Percentiles rank a stretch among this genome's conserved stretches.
These are phyloP conservation scores for Polymixis flavicincta DNA, from an alignment of 2,888 invertebrate species.

Conservation along the genomic window DNA sequence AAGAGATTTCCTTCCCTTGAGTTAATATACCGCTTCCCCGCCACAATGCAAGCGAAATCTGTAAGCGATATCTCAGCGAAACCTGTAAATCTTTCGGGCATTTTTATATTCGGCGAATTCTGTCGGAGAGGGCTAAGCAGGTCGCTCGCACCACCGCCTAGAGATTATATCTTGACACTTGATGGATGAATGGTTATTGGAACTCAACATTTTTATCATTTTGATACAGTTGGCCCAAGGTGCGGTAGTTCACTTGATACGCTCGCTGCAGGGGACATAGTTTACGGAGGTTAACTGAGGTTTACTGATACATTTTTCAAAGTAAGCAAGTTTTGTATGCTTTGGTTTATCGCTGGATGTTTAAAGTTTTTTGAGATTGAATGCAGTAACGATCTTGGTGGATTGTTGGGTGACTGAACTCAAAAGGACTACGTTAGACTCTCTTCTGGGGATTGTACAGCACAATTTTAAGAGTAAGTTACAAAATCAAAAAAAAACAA, in stretches of 20 bases:
- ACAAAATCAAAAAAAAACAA: too few species aligned
- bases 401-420: background rate
- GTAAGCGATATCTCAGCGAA: slow-evolving; percentile 84
- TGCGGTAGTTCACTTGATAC: slow-evolving; percentile 70
- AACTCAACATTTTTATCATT: slow-evolving; percentile 92
- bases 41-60: slow-evolving; percentile 86
- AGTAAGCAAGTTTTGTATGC: slow-evolving; percentile 57
- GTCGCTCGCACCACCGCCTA: slow-evolving; percentile 87
- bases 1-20: slow-evolving; percentile 48
- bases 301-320: slow-evolving; percentile 70
- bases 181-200: slow-evolving; percentile 96
- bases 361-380: slow-evolving; percentile 43
- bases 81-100: slow-evolving; percentile 90
- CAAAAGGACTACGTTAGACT: background rate
- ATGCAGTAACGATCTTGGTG: slow-evolving; percentile 6
- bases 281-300: slow-evolving; percentile 74
- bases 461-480: background rate
- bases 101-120: slow-evolving; percentile 88
- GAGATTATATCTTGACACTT: slow-evolving; percentile 93
- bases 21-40: slow-evolving; percentile 66
- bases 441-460: background rate
- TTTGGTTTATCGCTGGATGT: slow-evolving; percentile 54
- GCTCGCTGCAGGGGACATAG: slow-evolving; percentile 76
- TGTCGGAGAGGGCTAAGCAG: slow-evolving; percentile 87
- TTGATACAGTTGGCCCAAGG: slow-evolving; percentile 89